phyloP scores from a whole-genome alignment of 2,797 vertebrate genomes.

The Falco concolor region DNA sequence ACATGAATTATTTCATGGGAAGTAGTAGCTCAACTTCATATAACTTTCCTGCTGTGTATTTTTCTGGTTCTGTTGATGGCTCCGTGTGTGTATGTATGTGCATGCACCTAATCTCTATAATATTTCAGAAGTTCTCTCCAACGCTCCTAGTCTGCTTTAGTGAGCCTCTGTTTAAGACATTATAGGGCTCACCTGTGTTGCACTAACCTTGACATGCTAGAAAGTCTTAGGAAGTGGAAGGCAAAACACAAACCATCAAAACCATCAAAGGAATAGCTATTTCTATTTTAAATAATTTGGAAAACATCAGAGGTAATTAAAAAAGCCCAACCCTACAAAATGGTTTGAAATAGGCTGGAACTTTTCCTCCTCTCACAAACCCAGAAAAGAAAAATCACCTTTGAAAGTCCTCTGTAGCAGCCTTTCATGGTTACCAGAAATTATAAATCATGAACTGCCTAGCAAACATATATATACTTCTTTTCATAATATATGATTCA shows the following conservation, averaged over 20 bases:
- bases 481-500: constrained; percentile 45
- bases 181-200: background rate
- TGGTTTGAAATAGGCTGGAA: background rate
- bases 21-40: background rate
- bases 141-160: background rate
- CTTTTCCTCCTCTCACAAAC: background rate
- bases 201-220: background rate
- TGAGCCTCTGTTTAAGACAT: background rate
- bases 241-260: constrained; percentile 3
- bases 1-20: background rate
- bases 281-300: background rate
- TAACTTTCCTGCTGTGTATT: background rate
- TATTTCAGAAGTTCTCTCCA: background rate
- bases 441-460: background rate
- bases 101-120: background rate
- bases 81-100: background rate
- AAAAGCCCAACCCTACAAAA: background rate
- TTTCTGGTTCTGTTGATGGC: background rate
- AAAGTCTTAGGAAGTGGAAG: background rate
- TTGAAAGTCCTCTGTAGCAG: background rate
- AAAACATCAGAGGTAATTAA: constrained; percentile 11
- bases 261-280: background rate
- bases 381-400: background rate
- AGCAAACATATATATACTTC: background rate
- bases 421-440: background rate